These are phyloP conservation scores for Xenotilapia longispinis DNA, from an alignment of 2,113 vertebrate species.

Conservation along the genomic window DNA sequence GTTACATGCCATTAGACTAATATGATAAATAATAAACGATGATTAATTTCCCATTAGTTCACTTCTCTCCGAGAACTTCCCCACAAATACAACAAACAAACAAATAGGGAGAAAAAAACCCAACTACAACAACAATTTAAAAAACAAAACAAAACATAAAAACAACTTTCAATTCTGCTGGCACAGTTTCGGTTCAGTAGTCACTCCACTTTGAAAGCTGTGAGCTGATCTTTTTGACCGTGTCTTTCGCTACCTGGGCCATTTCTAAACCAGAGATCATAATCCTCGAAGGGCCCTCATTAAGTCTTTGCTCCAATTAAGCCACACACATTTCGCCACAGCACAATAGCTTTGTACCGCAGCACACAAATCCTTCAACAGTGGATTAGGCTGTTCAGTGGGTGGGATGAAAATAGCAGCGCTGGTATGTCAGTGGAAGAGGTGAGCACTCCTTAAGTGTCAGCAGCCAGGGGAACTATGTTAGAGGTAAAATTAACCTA, in stretches of 20 bases:
- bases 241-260: constrained; percentile 59
- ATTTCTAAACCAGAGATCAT: constrained; percentile 55
- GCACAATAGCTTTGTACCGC: constrained; percentile 47
- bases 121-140: neutral
- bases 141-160: neutral
- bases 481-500: neutral
- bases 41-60: neutral
- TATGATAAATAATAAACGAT: neutral
- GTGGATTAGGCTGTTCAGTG: constrained; percentile 59
- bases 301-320: constrained; percentile 70
- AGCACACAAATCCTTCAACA: constrained; percentile 50
- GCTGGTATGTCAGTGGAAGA: neutral
- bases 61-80: neutral
- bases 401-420: constrained; percentile 51
- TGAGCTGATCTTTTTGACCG: constrained; percentile 39
- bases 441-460: constrained; percentile 8
- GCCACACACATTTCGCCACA: constrained; percentile 41
- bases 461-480: neutral
- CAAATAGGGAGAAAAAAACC: neutral
- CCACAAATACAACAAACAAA: neutral
- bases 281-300: constrained; percentile 57
- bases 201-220: constrained; percentile 7
- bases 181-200: neutral
- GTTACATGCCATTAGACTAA: neutral
- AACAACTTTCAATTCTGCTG: neutral